A percentile compares a stretch with the other conserved stretches of the same genome.
These are phyloP conservation scores for Cephonodes hylas DNA, from an alignment of 2,888 invertebrate genomes.

Conservation along the genomic window DNA sequence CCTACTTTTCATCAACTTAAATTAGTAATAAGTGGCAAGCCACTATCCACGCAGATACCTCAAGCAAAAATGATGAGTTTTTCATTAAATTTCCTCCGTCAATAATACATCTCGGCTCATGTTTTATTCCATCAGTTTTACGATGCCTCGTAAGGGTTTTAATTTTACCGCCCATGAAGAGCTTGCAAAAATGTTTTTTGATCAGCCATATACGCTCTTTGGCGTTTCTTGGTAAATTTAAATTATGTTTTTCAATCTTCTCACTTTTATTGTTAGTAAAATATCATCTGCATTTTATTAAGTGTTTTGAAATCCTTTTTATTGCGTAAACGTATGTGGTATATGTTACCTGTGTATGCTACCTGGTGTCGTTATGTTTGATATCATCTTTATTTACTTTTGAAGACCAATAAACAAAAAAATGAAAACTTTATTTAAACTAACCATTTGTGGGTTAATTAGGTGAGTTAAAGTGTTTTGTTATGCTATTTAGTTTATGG, in stretches of 20 bases:
- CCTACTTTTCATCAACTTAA: background rate
- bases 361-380: too few relatives aligned
- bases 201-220: background rate
- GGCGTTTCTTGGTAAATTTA: constrained; percentile 1
- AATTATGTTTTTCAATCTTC: background rate
- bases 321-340: too few relatives aligned
- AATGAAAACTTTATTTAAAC: too few relatives aligned
- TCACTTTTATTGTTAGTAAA: background rate
- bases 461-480: too few relatives aligned
- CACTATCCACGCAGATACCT: too few relatives aligned
- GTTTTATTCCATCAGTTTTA: constrained; percentile 7
- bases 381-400: too few relatives aligned
- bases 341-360: too few relatives aligned
- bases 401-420: too few relatives aligned
- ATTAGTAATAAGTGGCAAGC: too few relatives aligned
- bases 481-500: too few relatives aligned
- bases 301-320: too few relatives aligned
- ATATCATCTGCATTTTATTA: background rate
- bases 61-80: background rate
- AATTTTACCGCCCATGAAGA: constrained; percentile 5
- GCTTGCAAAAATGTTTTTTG: constrained; percentile 5
- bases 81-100: background rate
- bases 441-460: too few relatives aligned
- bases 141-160: background rate
- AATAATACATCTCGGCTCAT: background rate